These are phyloP conservation scores for Passer montanus DNA, from an alignment of 2,113 vertebrate genomes.

Conservation along the genomic window DNA sequence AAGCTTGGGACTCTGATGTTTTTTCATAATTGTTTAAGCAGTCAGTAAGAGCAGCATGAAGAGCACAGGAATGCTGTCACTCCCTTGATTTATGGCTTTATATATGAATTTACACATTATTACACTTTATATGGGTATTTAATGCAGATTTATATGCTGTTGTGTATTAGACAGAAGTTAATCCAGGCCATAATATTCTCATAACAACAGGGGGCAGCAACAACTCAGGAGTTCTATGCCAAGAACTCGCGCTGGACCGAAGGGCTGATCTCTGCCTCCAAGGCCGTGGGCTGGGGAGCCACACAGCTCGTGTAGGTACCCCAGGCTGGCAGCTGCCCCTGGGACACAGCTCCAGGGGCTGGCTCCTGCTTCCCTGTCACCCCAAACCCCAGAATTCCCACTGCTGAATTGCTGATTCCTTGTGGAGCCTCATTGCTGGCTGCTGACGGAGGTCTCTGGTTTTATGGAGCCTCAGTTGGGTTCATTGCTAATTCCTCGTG, in stretches of 20 bases:
- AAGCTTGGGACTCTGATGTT: neutral
- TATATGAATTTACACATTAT: neutral
- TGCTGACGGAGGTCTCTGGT: neutral
- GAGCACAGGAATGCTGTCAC: neutral
- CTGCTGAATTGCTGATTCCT: neutral
- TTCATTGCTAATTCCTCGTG: neutral
- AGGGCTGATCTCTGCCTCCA: slow-evolving; percentile 96
- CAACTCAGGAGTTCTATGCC: slow-evolving; percentile 93
- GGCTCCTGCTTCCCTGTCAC: neutral
- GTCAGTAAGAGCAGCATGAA: neutral
- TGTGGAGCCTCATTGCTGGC: neutral
- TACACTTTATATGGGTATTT: neutral
- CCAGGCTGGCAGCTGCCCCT: neutral
- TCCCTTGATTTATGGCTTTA: neutral
- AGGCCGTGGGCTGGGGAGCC: slow-evolving; percentile 97
- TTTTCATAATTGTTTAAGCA: neutral
- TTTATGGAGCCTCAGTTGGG: neutral
- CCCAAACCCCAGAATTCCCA: neutral
- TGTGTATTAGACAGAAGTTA: neutral
- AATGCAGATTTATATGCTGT: neutral
- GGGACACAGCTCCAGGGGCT: neutral
- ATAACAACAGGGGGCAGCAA: slow-evolving; percentile 86
- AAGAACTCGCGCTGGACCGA: slow-evolving; percentile 98
- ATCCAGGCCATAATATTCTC: neutral
- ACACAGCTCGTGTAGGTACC: slow-evolving; percentile 94